Percentiles rank a stretch among this genome's conserved stretches.
Evolutionary conservation across 2,888 invertebrate genomes (phyloP).

Genomic region (Rapana venosa): DNA sequence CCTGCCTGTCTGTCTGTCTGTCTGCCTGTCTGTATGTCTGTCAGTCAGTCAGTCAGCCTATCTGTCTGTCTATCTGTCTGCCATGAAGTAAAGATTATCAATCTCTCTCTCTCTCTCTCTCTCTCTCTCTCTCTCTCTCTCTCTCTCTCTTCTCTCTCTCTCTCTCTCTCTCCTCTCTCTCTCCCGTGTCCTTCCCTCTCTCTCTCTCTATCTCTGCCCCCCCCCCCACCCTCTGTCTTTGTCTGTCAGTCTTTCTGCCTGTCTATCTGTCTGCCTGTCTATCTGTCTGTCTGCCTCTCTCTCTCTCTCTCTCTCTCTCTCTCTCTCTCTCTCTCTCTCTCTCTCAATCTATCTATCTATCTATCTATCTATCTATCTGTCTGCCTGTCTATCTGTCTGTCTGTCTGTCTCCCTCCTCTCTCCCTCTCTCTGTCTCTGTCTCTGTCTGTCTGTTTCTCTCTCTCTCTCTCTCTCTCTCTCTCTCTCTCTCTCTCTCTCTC

Average conservation of each 20-base stretch:
- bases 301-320: not conserved
- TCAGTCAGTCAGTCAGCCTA: too few relatives aligned
- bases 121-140: not conserved
- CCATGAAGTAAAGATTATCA: too few relatives aligned
- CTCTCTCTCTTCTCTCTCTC: not conserved
- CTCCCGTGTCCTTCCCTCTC: not conserved
- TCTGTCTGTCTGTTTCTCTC: not conserved
- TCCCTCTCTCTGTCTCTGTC: not conserved
- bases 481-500: too few relatives aligned
- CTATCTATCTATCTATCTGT: too few relatives aligned
- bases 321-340: not conserved
- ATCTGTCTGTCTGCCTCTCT: not conserved
- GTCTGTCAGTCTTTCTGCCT: not conserved
- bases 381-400: too few relatives aligned
- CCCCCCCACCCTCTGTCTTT: not conserved
- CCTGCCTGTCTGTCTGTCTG: not conserved
- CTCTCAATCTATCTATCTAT: too few relatives aligned
- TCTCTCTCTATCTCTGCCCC: not conserved
- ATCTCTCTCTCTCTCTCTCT: too few relatives aligned
- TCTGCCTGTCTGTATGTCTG: not conserved
- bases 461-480: too few relatives aligned
- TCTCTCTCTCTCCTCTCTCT: not conserved
- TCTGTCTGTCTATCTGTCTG: not conserved
- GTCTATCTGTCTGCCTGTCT: not conserved
- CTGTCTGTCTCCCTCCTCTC: too few relatives aligned